phyloP scores from a whole-genome alignment of 2,797 vertebrate genomes.

The Sebastolobus altivelis region DNA sequence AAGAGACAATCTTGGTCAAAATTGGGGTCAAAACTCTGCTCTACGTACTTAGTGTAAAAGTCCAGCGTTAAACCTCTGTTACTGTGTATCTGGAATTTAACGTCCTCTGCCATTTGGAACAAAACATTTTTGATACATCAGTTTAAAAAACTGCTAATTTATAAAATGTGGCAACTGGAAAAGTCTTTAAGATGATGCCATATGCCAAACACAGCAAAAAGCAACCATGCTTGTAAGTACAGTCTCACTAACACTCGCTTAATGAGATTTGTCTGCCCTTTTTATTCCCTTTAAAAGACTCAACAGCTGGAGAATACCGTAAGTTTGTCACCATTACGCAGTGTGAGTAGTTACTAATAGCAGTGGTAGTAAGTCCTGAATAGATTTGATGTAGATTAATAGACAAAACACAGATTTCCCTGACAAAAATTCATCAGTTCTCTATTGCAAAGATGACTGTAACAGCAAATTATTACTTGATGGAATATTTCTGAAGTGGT shows the following conservation, averaged over 20 bases:
- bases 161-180: neutral
- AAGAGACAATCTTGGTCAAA: slow-evolving; percentile 12
- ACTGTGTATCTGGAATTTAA: neutral
- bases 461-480: slow-evolving; percentile 4
- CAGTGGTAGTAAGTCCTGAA: slow-evolving; percentile 26
- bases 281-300: slow-evolving; percentile 41
- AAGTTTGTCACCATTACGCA: slow-evolving; percentile 53
- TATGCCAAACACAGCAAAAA: neutral
- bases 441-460: neutral
- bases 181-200: neutral
- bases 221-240: neutral
- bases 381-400: slow-evolving; percentile 35
- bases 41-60: neutral
- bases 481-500: slow-evolving; percentile 19
- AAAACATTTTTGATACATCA: neutral
- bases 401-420: neutral
- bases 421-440: neutral
- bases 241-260: slow-evolving; percentile 11
- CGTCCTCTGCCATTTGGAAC: neutral
- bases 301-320: slow-evolving; percentile 75
- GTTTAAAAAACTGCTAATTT: neutral
- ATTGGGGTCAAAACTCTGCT: slow-evolving; percentile 2
- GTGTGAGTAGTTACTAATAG: slow-evolving; percentile 17
- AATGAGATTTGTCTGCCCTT: slow-evolving; percentile 40
- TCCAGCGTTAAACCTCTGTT: neutral